A percentile compares a stretch with the other conserved stretches of the same genome.
These are phyloP conservation scores for Heliconius charithonia DNA, from an alignment of 2,888 invertebrate genomes.

Conservation along the genomic window DNA sequence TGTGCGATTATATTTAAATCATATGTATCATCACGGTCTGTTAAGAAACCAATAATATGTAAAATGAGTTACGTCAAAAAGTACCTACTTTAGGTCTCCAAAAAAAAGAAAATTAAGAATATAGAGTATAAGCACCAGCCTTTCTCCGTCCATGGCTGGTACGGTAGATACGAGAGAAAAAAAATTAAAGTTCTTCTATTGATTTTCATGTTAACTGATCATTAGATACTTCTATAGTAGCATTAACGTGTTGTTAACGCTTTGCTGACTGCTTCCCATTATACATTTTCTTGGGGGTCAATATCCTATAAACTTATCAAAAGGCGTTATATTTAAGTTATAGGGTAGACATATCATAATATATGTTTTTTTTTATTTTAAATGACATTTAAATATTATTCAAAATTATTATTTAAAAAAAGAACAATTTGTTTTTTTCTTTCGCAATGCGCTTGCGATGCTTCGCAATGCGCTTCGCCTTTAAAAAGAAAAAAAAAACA, in stretches of 20 bases:
- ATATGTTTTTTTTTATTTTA: too few relatives aligned
- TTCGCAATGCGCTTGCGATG: too few relatives aligned
- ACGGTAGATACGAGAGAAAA: not conserved
- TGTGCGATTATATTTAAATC: not conserved
- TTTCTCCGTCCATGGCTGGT: not conserved
- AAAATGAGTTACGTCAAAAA: not conserved
- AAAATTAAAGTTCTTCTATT: not conserved
- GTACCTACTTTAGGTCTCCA: not conserved
- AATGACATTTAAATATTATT: too few relatives aligned
- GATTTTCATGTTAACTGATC: conserved; percentile 16
- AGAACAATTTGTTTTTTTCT: too few relatives aligned
- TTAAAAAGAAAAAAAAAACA: not conserved
- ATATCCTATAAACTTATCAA: conserved; percentile 22
- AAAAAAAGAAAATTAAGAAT: not conserved
- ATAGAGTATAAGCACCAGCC: not conserved
- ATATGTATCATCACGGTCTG: not conserved
- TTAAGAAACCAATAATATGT: not conserved
- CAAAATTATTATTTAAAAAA: too few relatives aligned
- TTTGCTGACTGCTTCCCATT: conserved; percentile 31
- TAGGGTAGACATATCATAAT: not conserved
- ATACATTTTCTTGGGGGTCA: conserved; percentile 22
- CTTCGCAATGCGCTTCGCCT: too few relatives aligned
- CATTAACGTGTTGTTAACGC: conserved; percentile 45
- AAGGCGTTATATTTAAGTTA: not conserved
- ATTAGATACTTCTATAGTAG: conserved; percentile 13